Percentiles rank a stretch among this genome's conserved stretches.
phyloP scores from a whole-genome alignment of 2,113 vertebrate genomes.

The Lutjanus erythropterus region DNA sequence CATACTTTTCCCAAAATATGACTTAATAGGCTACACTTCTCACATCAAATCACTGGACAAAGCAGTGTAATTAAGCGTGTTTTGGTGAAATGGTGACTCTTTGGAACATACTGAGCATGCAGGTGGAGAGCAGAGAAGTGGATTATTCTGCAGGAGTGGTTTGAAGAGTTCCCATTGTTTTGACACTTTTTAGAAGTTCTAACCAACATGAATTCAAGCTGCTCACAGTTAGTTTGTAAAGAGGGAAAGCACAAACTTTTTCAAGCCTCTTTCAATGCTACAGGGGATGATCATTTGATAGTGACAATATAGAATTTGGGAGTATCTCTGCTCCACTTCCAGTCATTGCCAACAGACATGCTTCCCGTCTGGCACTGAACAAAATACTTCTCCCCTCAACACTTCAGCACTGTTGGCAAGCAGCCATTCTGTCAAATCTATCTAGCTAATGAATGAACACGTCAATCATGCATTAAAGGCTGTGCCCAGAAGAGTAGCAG shows the following conservation, averaged over 20 bases:
- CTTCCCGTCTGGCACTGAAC: conserved; percentile 38
- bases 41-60: conserved; percentile 16
- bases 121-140: conserved; percentile 11
- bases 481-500: conserved; percentile 38
- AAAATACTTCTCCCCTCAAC: conserved; percentile 56
- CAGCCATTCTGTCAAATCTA: conserved; percentile 67
- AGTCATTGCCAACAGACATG: conserved; percentile 39
- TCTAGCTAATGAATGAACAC: conserved; percentile 67
- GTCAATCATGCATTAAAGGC: conserved; percentile 66
- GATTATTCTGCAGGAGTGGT: not conserved
- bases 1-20: not conserved
- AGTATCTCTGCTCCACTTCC: conserved; percentile 29
- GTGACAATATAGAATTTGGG: conserved; percentile 35
- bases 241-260: conserved; percentile 3
- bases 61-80: not conserved
- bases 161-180: conserved; percentile 32
- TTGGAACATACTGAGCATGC: conserved; percentile 10
- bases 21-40: not conserved
- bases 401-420: conserved; percentile 51
- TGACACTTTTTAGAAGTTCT: conserved; percentile 6
- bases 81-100: conserved; percentile 8
- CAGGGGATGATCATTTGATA: conserved; percentile 41
- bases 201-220: conserved; percentile 8
- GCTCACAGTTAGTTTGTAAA: conserved; percentile 8
- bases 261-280: conserved; percentile 2